Conservation (phyloP, 2,797 vertebrate species). For the Rhynchonycteris naso region DNA sequence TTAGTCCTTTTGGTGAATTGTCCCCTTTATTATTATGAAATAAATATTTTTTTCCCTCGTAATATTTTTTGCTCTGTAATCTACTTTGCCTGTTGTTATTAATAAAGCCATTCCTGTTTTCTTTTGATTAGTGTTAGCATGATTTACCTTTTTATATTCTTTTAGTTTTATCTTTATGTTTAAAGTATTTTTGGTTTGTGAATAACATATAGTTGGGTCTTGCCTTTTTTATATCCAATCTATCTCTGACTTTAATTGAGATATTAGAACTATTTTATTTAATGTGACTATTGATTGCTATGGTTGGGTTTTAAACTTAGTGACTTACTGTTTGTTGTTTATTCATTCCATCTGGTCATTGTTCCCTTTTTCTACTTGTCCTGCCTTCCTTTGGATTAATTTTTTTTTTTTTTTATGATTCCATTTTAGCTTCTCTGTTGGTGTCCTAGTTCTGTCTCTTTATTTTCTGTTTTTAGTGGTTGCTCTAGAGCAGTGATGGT, state of each 20-base stretch:
- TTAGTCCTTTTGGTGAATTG: neutral
- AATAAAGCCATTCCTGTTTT: too few relatives aligned
- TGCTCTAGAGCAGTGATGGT: neutral
- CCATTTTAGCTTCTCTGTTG: neutral
- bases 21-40: neutral
- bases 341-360: neutral
- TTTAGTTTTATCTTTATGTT: too few relatives aligned
- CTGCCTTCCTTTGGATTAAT: neutral
- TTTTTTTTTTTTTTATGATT: neutral
- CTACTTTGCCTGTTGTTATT: too few relatives aligned
- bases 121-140: too few relatives aligned
- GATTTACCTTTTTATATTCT: too few relatives aligned
- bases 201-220: too few relatives aligned
- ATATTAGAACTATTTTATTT: neutral
- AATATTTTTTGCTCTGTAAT: neutral
- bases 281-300: neutral
- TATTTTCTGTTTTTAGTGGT: neutral
- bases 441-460: neutral
- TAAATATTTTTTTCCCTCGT: neutral
- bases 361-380: neutral
- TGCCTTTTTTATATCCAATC: neutral
- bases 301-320: neutral
- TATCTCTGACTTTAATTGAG: neutral
- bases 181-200: too few relatives aligned
- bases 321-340: neutral